Evolutionary conservation across 2,797 vertebrate species (phyloP).

Genomic region (Lepus townsendii): DNA sequence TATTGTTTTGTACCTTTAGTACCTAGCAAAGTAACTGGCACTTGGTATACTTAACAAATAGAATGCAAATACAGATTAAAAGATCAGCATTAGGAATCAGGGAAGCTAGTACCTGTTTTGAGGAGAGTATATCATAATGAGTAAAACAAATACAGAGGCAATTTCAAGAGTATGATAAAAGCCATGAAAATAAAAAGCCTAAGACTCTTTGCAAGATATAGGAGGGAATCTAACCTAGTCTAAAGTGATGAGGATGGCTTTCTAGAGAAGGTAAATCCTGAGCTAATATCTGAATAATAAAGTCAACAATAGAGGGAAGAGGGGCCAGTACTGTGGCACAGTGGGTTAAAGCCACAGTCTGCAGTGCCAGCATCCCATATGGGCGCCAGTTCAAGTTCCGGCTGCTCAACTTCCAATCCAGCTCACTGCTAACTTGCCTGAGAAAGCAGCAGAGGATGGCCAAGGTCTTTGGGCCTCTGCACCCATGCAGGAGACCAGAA

Average conservation of each 20-base stretch:
- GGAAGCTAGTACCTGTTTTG: background rate
- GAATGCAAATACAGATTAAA: background rate
- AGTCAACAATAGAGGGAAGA: background rate
- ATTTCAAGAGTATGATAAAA: constrained; percentile 49
- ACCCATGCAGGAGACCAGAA: no score
- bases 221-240: background rate
- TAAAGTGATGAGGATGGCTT: constrained; percentile 48
- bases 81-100: constrained; percentile 6
- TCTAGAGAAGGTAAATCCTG: background rate
- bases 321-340: no score
- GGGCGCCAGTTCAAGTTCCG: no score
- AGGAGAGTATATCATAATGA: background rate
- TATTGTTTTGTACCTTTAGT: background rate
- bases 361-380: no score
- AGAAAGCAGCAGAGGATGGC: no score
- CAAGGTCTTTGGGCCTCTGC: no score
- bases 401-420: no score
- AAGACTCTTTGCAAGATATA: constrained; percentile 7
- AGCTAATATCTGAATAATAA: constrained; percentile 23
- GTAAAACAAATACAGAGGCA: constrained; percentile 19
- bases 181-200: background rate
- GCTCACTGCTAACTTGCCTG: no score
- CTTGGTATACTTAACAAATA: constrained; percentile 53
- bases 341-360: no score
- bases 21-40: background rate